phyloP scores from a whole-genome alignment of 2,113 vertebrate species.

The Turdus rufiventris region DNA sequence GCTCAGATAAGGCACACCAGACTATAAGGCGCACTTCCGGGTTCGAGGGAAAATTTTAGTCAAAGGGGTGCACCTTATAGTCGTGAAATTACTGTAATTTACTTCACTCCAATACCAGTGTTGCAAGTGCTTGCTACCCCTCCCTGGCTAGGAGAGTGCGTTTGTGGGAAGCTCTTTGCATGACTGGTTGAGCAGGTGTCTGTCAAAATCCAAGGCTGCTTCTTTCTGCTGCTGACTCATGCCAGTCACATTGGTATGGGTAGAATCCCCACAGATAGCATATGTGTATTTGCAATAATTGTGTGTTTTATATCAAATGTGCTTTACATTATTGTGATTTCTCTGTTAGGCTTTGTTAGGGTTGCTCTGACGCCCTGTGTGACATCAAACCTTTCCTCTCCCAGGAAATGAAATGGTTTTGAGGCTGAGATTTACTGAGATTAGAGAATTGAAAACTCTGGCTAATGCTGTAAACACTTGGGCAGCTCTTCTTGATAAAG shows the following conservation, averaged over 20 bases:
- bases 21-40: too few species aligned
- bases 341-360: background rate
- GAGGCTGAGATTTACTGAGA: background rate
- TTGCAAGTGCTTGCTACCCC: background rate
- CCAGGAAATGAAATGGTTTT: background rate
- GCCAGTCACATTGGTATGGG: rapidly evolving
- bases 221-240: background rate
- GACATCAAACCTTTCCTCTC: background rate
- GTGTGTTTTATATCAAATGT: background rate
- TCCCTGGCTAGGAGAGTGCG: background rate
- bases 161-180: background rate
- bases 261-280: background rate
- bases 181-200: background rate
- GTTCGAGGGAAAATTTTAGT: too few species aligned
- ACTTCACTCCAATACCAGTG: background rate
- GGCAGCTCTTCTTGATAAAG: background rate
- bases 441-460: background rate
- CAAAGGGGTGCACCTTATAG: too few species aligned
- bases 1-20: too few species aligned
- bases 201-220: background rate
- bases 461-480: background rate
- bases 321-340: background rate
- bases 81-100: too few species aligned
- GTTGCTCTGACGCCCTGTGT: background rate
- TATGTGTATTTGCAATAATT: background rate